Percentiles rank a stretch among this genome's conserved stretches.
Conservation (phyloP, 23 tunicate genomes). For the Aplidium turbinatum region DNA sequence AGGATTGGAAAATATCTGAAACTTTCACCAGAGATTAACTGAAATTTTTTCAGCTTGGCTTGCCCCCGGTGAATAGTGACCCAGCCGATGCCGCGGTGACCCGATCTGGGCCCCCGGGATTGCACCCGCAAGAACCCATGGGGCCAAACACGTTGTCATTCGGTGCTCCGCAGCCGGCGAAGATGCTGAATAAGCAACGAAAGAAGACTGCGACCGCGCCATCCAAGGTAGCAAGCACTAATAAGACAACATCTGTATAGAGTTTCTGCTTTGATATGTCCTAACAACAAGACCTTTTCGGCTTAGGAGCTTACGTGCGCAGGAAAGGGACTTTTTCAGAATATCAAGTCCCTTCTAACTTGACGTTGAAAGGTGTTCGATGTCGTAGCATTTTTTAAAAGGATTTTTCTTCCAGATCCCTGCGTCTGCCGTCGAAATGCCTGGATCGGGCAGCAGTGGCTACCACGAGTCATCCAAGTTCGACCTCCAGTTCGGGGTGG, state of each 20-base stretch:
- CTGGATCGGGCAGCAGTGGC: conserved; percentile 40
- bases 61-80: conserved; percentile 40
- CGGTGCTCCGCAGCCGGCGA: conserved; percentile 71
- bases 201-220: conserved; percentile 51
- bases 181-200: conserved; percentile 64
- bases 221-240: conserved; percentile 41
- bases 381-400: too few relatives aligned
- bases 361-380: too few relatives aligned
- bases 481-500: conserved; percentile 80
- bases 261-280: too few relatives aligned
- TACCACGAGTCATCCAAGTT: conserved; percentile 59
- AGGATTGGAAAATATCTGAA: too few relatives aligned
- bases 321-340: too few relatives aligned
- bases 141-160: conserved; percentile 73
- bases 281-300: too few relatives aligned
- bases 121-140: conserved; percentile 8
- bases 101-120: conserved; percentile 21
- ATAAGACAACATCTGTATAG: not conserved
- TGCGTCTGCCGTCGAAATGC: conserved; percentile 92
- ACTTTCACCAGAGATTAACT: not conserved
- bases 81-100: conserved; percentile 9
- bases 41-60: conserved; percentile 66
- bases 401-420: conserved; percentile 77
- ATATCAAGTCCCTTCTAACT: too few relatives aligned
- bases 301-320: too few relatives aligned